These are phyloP conservation scores for Hyposmocoma kahamanoa DNA, from an alignment of 1,140 invertebrate genomes.

Conservation along the genomic window DNA sequence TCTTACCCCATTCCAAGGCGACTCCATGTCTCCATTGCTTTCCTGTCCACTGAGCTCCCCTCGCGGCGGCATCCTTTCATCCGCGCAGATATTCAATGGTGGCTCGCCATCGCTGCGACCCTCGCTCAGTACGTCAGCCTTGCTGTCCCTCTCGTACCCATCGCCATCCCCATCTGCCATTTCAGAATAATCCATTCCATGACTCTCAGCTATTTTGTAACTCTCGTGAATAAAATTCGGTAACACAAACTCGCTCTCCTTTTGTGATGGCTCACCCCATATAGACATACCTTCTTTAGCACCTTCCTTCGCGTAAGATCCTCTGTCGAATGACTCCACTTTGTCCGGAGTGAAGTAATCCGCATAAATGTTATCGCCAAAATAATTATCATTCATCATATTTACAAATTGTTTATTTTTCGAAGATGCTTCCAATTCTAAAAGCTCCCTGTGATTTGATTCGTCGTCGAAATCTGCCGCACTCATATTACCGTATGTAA, in stretches of 20 bases:
- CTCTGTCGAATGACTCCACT: conserved; percentile 59
- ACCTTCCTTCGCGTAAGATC: conserved; percentile 28
- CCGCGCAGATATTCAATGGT: conserved; percentile 83
- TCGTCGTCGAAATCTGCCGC: conserved; percentile 49
- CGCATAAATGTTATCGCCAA: conserved; percentile 64
- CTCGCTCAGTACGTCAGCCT: conserved; percentile 71
- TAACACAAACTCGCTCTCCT: conserved; percentile 57
- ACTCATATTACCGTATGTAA: conserved; percentile 54
- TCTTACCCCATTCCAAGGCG: conserved; percentile 76
- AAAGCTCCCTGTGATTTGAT: conserved; percentile 46
- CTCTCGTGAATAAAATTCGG: conserved; percentile 64
- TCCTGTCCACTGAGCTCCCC: conserved; percentile 89
- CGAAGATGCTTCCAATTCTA: conserved; percentile 49
- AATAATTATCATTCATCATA: conserved; percentile 68
- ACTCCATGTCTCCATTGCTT: conserved; percentile 83
- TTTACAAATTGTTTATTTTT: conserved; percentile 63
- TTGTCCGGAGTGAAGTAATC: conserved; percentile 63
- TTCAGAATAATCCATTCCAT: conserved; percentile 46
- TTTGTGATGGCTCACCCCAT: conserved; percentile 59
- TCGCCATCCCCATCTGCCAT: conserved; percentile 31
- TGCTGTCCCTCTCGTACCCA: conserved; percentile 48
- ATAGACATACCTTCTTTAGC: conserved; percentile 52
- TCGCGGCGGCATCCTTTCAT: conserved; percentile 88
- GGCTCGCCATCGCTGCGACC: conserved; percentile 76
- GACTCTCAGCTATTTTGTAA: conserved; percentile 59